Conservation (phyloP, 2,888 invertebrate species). For the Hermaeophaga mercurialis region DNA sequence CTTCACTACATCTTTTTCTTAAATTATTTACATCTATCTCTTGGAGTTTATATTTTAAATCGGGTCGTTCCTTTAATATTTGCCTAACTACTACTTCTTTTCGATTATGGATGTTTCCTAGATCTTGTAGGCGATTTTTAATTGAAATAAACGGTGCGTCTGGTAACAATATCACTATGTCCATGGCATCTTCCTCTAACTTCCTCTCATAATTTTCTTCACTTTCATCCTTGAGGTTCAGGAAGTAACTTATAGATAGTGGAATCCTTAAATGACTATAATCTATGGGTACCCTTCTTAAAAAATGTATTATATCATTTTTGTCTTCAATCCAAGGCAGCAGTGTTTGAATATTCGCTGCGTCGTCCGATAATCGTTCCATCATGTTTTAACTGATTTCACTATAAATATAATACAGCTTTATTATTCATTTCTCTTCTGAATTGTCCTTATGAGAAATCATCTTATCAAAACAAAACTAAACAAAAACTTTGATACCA, state of each 20-base stretch:
- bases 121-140: conserved; percentile 21
- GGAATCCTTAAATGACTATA: conserved; percentile 27
- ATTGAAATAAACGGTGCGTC: conserved; percentile 26
- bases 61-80: conserved; percentile 1
- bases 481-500: too few species aligned
- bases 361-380: conserved; percentile 31
- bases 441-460: too few species aligned
- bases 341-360: conserved; percentile 22
- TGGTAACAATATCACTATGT: conserved; percentile 29
- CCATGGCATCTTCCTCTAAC: conserved; percentile 32
- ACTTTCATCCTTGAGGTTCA: conserved; percentile 17
- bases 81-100: conserved; percentile 33
- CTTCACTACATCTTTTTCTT: background rate
- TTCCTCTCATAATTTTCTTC: conserved; percentile 19
- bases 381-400: too few species aligned
- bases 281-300: conserved; percentile 30
- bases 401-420: too few species aligned
- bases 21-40: background rate
- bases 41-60: background rate
- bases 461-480: too few species aligned
- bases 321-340: conserved; percentile 32
- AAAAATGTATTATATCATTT: conserved; percentile 27
- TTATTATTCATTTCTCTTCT: too few species aligned
- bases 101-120: conserved; percentile 30
- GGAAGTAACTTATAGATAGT: conserved; percentile 29